Evolutionary conservation across 1,140 invertebrate genomes (phyloP), one percentile per base, ranked within the genome.

Genomic region (Calycopis cecrops): DNA sequence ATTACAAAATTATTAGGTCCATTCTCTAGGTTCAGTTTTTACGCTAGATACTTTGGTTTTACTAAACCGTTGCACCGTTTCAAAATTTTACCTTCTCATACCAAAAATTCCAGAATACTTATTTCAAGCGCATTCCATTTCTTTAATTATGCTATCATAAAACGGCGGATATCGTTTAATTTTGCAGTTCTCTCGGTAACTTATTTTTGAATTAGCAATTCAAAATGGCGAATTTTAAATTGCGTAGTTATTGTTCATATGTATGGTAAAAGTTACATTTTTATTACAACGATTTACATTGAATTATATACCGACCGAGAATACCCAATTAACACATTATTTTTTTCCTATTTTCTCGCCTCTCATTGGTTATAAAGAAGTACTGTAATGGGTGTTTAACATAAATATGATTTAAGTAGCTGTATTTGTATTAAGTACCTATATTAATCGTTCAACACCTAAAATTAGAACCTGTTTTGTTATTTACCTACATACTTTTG

Each of bases 261-360:
- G 38, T 11, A 40, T 44, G 40, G 40, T 44, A 44, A 44, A 44
- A 16, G 12, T 44, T 9, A 44, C 21, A 28, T 28, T 17, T 44
- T 44, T 44, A 44, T 44, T 16, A 44, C 40, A 14, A 44, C 17
- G 16, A 44, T 44, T 44, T 44, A 12, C 40, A 44, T 44, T 44
- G 40, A 9, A 44, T 44, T 44, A 16, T 12, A 16, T 16, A 16
- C 9, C 17, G 40, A 44, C 40, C 40, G 40, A 44, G 40, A 44
- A 44, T 44, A 44, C 40, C 14, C 40, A 44, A 44, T 44, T 44
- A 44, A 44, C 40, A 44, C 40, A 44, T 28, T 28, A 28, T 16
- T 16, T 9, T 16, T 44, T 44, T 44, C 16, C 14, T 44, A 16
- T 44, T 44, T 44, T 28, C 40, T 44, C 14, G 17, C 14, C 17